Evolutionary conservation across 2,113 vertebrate species (phyloP), one percentile per base, ranked within the genome.

Genomic region (Xenus cinereus): DNA sequence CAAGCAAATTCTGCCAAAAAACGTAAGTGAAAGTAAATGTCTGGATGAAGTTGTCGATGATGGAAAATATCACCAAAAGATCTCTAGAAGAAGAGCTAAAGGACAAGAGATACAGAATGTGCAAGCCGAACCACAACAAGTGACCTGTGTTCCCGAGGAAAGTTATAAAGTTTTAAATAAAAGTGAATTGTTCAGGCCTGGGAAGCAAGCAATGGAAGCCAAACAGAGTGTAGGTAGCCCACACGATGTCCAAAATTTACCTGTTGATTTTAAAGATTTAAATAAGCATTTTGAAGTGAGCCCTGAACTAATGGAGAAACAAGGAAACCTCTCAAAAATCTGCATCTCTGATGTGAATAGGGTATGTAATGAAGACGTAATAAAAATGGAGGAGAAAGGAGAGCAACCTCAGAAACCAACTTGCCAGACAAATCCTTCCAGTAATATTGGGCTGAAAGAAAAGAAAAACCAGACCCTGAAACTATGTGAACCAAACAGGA

Each of bases 81-180:
- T 23, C 10, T 9, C 23, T 32, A 62, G 8, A 37, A 16, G 1
- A 14, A 62, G 41, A 88, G 26, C 21, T 73, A 54, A 78, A 24
- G 14, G 16, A 59, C 41, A 59, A 48, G 75, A 60, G 82, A 77
- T 37, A 22, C n/a, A 45, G 27, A 56, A 43, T 33, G 60, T 35
- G 12, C 35, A 80, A 86, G 35, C 12, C 5, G 24, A 56, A 10
- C 13, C n/a, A 26, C 20, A 28, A 41, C 35, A 77, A 9, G 9
- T 30, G 39, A 57, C 12, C 3, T 22, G 9, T 45, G 13, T 69
- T 74, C 30, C 53, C 66, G 97, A 51, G 32, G 63, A 46, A 67
- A 28, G 30, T 33, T 95, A 67, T 45, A 39, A 95, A 88, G 24
- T 98, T 74, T 90, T 97, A 75, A n/a, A 37, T 80, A 95, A 97